Conservation (phyloP, 2,797 vertebrate genomes). For the Synaphobranchus kaupii region DNA sequence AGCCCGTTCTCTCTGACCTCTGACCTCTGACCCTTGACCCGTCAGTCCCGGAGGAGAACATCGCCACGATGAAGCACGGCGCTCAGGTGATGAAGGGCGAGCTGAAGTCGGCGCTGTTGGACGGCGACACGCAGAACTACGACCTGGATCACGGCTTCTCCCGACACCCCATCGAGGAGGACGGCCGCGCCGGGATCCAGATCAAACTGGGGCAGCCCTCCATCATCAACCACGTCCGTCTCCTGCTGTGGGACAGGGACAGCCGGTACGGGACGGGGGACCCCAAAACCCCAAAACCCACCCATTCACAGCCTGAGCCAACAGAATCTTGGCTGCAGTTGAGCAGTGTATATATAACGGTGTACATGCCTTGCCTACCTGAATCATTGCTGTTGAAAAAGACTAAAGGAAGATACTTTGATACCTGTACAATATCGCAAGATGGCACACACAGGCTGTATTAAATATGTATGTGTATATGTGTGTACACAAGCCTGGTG, state of each 20-base stretch:
- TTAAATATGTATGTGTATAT: background rate
- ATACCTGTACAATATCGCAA: background rate
- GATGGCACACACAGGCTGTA: background rate
- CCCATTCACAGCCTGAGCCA: background rate
- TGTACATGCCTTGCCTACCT: background rate
- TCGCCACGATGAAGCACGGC: constrained; percentile 96
- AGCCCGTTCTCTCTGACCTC: background rate
- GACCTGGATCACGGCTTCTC: constrained; percentile 99
- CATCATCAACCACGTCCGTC: constrained; percentile 92
- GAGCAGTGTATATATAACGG: background rate
- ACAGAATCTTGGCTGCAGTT: background rate
- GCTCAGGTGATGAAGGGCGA: constrained; percentile 97
- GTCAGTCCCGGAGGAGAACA: constrained; percentile 94
- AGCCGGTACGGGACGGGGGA: constrained; percentile 77
- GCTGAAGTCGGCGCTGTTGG: constrained; percentile 92
- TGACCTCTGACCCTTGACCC: background rate
- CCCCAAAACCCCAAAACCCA: background rate
- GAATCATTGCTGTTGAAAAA: background rate
- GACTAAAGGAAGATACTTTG: background rate
- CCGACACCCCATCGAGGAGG: constrained; percentile 93
- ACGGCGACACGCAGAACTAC: constrained; percentile 97
- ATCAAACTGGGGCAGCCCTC: constrained; percentile 92
- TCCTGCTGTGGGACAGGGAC: constrained; percentile 95
- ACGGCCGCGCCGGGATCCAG: constrained; percentile 89
- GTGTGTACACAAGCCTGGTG: background rate